Conservation (phyloP, 2,888 invertebrate genomes). For the Apamea epomidion region DNA sequence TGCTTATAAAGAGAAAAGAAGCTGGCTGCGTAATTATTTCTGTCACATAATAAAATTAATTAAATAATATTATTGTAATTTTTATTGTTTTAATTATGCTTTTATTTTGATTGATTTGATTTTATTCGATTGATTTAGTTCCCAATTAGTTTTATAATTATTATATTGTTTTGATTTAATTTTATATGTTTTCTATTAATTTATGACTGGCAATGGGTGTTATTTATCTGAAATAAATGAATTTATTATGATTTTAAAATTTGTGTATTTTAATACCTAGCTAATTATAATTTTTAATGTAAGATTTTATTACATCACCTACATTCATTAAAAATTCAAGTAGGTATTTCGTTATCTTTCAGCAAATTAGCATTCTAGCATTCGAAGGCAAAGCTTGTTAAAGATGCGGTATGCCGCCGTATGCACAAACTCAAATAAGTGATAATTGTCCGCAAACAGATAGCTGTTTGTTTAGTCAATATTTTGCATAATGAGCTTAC, state of each 20-base stretch:
- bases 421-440: conserved; percentile 40
- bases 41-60: not conserved
- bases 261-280: no score
- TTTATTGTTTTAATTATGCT: no score
- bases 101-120: no score
- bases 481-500: conserved; percentile 41
- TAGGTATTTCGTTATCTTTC: conserved; percentile 6
- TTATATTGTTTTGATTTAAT: no score
- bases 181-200: no score
- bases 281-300: no score
- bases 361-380: conserved; percentile 29
- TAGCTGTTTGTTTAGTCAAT: conserved; percentile 37
- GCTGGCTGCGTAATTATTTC: not conserved
- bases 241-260: no score
- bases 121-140: no score
- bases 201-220: no score
- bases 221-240: no score
- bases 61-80: no score
- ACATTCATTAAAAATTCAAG: conserved; percentile 9
- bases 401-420: conserved; percentile 14
- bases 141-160: not conserved
- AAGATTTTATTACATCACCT: no score
- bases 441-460: conserved; percentile 37
- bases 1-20: not conserved
- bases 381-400: conserved; percentile 31